phyloP scores from a whole-genome alignment of 2,888 invertebrate genomes.

The Coronaproctus castanopsis region DNA sequence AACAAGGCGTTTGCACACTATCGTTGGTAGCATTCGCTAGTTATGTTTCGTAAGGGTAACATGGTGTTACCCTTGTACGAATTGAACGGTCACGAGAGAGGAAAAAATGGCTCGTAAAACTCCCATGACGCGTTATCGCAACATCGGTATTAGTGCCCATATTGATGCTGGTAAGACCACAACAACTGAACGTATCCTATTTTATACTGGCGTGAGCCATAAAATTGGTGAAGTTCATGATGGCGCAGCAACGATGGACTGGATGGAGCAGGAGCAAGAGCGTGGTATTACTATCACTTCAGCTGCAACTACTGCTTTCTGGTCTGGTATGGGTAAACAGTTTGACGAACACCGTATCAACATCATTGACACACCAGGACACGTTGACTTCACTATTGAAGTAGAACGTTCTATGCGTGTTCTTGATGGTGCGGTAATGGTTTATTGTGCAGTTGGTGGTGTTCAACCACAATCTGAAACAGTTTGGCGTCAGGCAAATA shows the following conservation, averaged over 20 bases:
- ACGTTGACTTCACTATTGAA: slow-evolving; percentile 34
- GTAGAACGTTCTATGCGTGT: slow-evolving; percentile 34
- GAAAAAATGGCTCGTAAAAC: slow-evolving; percentile 8
- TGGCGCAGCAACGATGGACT: slow-evolving; percentile 32
- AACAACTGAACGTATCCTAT: slow-evolving; percentile 37
- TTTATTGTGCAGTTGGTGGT: slow-evolving; percentile 35
- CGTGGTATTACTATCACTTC: slow-evolving; percentile 38
- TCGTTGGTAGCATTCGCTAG: too few species aligned
- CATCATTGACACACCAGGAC: slow-evolving; percentile 40
- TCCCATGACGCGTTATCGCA: slow-evolving; percentile 21
- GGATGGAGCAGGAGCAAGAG: slow-evolving; percentile 36
- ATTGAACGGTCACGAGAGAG: background rate
- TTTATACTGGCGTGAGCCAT: slow-evolving; percentile 25
- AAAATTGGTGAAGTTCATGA: slow-evolving; percentile 28
- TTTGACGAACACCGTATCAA: slow-evolving; percentile 27
- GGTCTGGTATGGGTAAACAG: slow-evolving; percentile 29
- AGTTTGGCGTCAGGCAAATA: slow-evolving; percentile 36
- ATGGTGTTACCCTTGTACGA: too few species aligned
- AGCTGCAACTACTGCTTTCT: slow-evolving; percentile 35
- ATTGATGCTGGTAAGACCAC: slow-evolving; percentile 33
- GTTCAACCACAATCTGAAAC: slow-evolving; percentile 39
- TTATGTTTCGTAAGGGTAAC: too few species aligned
- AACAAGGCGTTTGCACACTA: slow-evolving; percentile 15
- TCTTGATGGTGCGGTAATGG: slow-evolving; percentile 35
- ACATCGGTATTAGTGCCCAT: slow-evolving; percentile 32